These are phyloP conservation scores for Candidula unifasciata DNA, from an alignment of 2,888 invertebrate species.

Conservation along the genomic window DNA sequence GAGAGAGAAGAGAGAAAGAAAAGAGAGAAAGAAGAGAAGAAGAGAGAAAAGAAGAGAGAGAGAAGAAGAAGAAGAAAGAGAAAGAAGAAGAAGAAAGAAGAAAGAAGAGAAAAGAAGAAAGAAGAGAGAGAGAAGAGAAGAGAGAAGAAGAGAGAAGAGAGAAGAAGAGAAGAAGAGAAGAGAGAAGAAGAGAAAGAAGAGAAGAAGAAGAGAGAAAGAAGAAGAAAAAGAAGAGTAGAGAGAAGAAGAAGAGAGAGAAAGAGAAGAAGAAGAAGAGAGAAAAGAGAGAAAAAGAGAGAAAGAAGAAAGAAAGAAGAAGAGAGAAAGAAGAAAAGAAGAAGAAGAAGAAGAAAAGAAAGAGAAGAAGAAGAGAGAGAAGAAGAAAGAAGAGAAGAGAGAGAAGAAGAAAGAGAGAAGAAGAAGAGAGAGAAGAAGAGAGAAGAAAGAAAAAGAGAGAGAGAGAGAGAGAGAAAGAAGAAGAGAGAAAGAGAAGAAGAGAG, in stretches of 20 bases:
- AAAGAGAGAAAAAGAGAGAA: too few species aligned
- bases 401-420: slow-evolving; percentile 1
- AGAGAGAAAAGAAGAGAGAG: background rate
- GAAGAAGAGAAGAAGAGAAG: background rate
- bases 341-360: background rate
- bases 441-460: too few species aligned
- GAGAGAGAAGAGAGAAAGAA: background rate
- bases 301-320: too few species aligned
- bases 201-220: background rate
- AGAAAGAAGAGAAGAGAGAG: slow-evolving; percentile 7
- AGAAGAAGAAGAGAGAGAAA: too few species aligned
- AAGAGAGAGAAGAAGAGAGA: too few species aligned
- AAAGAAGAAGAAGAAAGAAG: background rate
- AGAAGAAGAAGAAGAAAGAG: slow-evolving; percentile 18
- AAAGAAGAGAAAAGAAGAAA: slow-evolving; percentile 3
- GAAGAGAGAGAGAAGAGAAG: background rate
- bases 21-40: background rate
- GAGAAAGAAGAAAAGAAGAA: background rate
- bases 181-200: background rate
- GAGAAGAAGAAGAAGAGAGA: too few species aligned
- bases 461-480: background rate
- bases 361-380: background rate
- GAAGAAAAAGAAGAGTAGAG: background rate
- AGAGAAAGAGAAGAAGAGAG: too few species aligned
- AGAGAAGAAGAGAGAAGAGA: background rate